Percentiles rank a stretch among this genome's conserved stretches.
Conservation (phyloP, 1,140 invertebrate species). For the Pogonomyrmex californicus region DNA sequence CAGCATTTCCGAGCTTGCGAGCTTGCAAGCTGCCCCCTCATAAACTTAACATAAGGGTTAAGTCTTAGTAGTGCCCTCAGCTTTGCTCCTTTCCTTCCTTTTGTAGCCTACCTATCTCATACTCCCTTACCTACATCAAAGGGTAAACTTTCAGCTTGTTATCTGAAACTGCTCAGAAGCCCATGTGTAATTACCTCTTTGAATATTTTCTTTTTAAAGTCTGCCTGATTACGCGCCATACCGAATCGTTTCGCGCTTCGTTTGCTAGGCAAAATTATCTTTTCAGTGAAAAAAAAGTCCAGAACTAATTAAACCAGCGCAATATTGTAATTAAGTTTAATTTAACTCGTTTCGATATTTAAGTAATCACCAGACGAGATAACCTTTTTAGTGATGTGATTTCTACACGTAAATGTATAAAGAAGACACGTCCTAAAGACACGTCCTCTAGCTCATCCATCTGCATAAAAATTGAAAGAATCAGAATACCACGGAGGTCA, state of each 20-base stretch:
- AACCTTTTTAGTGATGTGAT: not conserved
- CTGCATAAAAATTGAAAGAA: conserved; percentile 15
- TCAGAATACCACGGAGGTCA: not conserved
- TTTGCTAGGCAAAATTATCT: conserved; percentile 28
- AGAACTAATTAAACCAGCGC: conserved; percentile 25
- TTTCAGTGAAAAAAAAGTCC: not conserved
- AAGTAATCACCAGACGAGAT: not conserved
- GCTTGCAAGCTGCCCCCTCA: conserved; percentile 70
- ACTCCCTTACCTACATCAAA: conserved; percentile 67
- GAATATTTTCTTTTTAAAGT: conserved; percentile 57
- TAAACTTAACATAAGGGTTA: conserved; percentile 81
- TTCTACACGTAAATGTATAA: not conserved
- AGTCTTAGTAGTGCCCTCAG: conserved; percentile 70
- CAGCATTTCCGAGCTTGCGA: conserved; percentile 62
- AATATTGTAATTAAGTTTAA: conserved; percentile 29
- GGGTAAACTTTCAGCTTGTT: conserved; percentile 69
- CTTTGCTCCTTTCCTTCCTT: conserved; percentile 66
- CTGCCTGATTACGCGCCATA: conserved; percentile 25
- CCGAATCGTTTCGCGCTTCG: conserved; percentile 31
- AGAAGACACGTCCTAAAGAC: not conserved
- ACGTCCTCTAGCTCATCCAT: conserved; percentile 1
- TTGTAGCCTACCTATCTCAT: conserved; percentile 58
- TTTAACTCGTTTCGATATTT: not conserved
- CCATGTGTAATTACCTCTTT: conserved; percentile 63
- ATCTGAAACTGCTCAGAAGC: conserved; percentile 66